Conservation (phyloP, 2,797 vertebrate genomes). For the Sebastes steindachneri region DNA sequence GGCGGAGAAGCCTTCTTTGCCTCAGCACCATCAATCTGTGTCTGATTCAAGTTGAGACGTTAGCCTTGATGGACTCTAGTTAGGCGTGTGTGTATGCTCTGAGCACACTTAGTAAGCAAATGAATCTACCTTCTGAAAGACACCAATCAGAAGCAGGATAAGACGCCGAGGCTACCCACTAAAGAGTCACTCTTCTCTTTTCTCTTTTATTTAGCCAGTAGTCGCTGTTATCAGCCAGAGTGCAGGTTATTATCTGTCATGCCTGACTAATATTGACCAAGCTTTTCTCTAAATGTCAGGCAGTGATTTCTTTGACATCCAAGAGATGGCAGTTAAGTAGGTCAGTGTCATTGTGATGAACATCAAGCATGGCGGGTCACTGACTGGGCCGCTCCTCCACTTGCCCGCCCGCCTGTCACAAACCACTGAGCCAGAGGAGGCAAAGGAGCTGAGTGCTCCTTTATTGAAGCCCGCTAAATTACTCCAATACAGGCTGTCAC, state of each 20-base stretch:
- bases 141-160: constrained; percentile 38
- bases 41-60: constrained; percentile 83
- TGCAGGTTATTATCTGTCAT: constrained; percentile 43
- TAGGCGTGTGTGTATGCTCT: constrained; percentile 37
- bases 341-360: constrained; percentile 84
- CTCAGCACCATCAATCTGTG: constrained; percentile 81
- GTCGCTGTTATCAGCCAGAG: constrained; percentile 14
- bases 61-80: constrained; percentile 76
- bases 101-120: constrained; percentile 40
- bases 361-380: constrained; percentile 76
- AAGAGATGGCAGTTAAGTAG: constrained; percentile 81
- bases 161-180: not conserved
- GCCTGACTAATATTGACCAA: constrained; percentile 57
- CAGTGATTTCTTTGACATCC: constrained; percentile 76
- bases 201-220: constrained; percentile 41
- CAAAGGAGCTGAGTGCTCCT: constrained; percentile 67
- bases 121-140: constrained; percentile 54
- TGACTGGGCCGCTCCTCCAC: constrained; percentile 72
- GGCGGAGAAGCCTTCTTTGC: constrained; percentile 56
- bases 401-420: constrained; percentile 76
- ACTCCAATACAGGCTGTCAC: constrained; percentile 56
- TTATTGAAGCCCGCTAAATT: constrained; percentile 70
- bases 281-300: constrained; percentile 67
- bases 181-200: constrained; percentile 32
- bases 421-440: constrained; percentile 63